Percentiles rank a stretch among this genome's conserved stretches.
These are phyloP conservation scores for Cyphomyrus plagiostoma DNA, from an alignment of 2,113 vertebrate species.

Conservation along the genomic window DNA sequence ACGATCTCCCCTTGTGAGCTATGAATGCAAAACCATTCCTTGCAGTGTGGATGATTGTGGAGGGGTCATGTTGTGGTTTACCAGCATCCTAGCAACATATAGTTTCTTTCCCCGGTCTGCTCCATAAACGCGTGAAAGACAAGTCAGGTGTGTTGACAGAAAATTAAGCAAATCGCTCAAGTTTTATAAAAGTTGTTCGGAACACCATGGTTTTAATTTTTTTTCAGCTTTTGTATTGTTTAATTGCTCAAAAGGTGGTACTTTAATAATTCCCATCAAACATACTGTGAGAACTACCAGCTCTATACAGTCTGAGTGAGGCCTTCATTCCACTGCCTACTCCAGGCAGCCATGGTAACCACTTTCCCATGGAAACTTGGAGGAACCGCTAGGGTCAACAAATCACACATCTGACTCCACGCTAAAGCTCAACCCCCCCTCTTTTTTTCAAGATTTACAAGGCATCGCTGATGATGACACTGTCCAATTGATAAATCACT, in stretches of 20 bases:
- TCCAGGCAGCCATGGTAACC: conserved; percentile 37
- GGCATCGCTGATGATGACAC: not conserved
- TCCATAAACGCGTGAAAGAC: not conserved
- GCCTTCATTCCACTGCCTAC: conserved; percentile 24
- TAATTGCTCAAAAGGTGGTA: not conserved
- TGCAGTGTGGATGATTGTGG: not conserved
- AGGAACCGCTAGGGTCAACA: not conserved
- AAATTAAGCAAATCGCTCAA: not conserved
- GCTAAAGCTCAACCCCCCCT: conserved; percentile 12
- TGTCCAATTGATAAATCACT: not conserved
- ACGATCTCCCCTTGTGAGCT: not conserved
- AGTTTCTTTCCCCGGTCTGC: not conserved
- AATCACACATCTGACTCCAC: conserved; percentile 18
- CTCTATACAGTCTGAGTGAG: not conserved
- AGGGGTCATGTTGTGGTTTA: not conserved
- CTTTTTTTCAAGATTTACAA: not conserved
- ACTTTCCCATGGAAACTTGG: conserved; percentile 25
- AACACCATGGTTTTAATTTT: not conserved
- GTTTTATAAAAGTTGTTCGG: not conserved
- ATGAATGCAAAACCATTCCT: not conserved
- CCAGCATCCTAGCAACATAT: not conserved
- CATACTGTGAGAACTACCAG: not conserved
- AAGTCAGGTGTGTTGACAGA: not conserved
- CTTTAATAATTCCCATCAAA: conserved; percentile 4
- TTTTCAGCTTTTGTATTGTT: not conserved